Conservation (phyloP, 2,888 invertebrate genomes). For the Drosophila seclusa region DNA sequence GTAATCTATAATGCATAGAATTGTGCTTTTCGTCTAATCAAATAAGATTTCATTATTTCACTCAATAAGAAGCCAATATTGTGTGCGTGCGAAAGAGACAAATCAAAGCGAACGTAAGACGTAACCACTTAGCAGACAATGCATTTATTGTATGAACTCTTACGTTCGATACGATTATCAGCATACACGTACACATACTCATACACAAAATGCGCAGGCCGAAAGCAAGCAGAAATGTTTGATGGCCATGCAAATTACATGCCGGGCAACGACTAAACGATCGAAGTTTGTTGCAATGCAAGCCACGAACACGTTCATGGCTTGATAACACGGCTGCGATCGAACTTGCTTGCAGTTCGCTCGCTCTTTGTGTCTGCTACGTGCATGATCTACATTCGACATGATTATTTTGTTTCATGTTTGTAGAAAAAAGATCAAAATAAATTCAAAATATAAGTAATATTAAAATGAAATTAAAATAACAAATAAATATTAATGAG, state of each 20-base stretch:
- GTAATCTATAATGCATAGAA: neutral
- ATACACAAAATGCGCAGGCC: neutral
- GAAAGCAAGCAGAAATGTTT: neutral
- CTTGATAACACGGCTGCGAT: neutral
- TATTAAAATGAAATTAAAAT: neutral
- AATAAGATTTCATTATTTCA: neutral
- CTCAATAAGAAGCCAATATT: neutral
- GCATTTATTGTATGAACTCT: neutral
- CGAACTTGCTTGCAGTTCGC: neutral
- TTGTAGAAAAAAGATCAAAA: too few species aligned
- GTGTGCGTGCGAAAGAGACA: neutral
- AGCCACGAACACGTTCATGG: neutral
- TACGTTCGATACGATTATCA: neutral
- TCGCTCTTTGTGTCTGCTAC: neutral
- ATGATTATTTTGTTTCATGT: neutral
- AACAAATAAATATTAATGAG: neutral
- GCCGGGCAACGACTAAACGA: neutral
- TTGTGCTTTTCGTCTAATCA: neutral
- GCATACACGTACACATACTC: too few species aligned
- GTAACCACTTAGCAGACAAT: neutral
- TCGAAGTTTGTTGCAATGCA: neutral
- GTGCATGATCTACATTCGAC: neutral
- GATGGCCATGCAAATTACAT: too few species aligned
- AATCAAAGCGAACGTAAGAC: neutral
- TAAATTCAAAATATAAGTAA: too few species aligned